Base-by-base conservation (phyloP, 1,140 invertebrate genomes). In the Drosophila biarmipes region DNA sequence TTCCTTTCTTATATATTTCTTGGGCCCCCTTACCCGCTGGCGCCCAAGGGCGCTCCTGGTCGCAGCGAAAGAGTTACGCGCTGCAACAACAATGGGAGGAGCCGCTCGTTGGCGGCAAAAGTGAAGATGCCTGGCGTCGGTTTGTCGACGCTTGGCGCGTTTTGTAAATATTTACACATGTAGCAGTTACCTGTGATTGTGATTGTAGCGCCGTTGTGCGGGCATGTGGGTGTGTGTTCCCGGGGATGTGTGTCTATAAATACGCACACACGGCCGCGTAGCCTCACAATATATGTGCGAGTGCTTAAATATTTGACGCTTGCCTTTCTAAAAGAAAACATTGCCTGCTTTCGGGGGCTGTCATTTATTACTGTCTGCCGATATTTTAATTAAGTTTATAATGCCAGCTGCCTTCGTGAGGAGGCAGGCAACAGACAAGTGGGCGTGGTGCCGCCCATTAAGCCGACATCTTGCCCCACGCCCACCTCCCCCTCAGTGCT, bases 121-220 rank as follows among this genome's bases (percentile, higher is more conserved):
- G 74, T 78, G 57, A 71, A 82, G 82, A 80, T 76, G 78, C 73
- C 74, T 82, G 74, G 74, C 78, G 84, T 67, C 84, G 74, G 84
- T 87, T 87, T 87, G 82, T 58, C 78, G 64, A 86, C 75, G 84
- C 80, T 89, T 87, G 71, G 79, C 82, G 82, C 82, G 82, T 89
- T 87, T 89, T 87, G 84, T 89, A 84, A 87, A 87, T 87, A 87
- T 87, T 87, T 87, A 87, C 82, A 87, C 82, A 87, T 87, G 82
- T 87, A 87, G 78, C 84, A 79, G 82, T 87, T 87, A 87, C 82
- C 82, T 89, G 84, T 89, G 84, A 87, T 89, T 89, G 84, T 89
- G 84, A 87, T 89, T 89, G 82, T 82, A 66, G 63, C 64, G 17
- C 73, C 46, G 51, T 55, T 40, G 38, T 56, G 56, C 31, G 55